Evolutionary conservation across 2,113 vertebrate genomes (phyloP).

Genomic region (Malaclemys terrapin): DNA sequence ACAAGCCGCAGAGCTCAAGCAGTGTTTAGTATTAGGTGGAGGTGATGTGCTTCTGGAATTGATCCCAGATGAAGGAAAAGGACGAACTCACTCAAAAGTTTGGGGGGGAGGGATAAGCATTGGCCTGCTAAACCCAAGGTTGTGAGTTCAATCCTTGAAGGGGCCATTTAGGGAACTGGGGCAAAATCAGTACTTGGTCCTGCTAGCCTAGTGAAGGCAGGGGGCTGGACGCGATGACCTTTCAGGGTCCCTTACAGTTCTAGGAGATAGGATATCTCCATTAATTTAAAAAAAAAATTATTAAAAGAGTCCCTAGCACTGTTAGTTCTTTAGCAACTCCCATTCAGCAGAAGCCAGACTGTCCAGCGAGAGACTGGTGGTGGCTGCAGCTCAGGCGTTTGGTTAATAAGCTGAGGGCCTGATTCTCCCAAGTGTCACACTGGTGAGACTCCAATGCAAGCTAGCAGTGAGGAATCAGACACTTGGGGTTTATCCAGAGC

Average conservation of each 20-base stretch:
- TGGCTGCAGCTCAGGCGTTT: background rate
- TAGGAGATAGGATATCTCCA: too few species aligned
- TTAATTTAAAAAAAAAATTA: too few species aligned
- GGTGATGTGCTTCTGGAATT: background rate
- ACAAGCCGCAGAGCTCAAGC: accelerated
- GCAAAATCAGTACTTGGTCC: too few species aligned
- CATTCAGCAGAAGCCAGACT: background rate
- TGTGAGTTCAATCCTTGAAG: too few species aligned
- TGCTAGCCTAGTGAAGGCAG: too few species aligned
- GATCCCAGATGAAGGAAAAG: background rate
- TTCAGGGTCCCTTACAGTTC: too few species aligned
- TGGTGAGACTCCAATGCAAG: background rate
- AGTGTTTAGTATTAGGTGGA: background rate
- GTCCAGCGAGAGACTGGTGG: background rate
- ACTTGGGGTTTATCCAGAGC: background rate
- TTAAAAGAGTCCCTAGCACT: background rate
- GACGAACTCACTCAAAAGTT: background rate
- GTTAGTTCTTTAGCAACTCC: background rate
- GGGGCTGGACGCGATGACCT: too few species aligned
- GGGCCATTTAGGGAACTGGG: too few species aligned
- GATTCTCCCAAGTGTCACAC: background rate
- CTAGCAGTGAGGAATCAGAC: background rate
- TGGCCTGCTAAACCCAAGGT: too few species aligned
- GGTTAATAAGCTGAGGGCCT: background rate
- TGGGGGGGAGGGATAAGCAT: too few species aligned